Conservation (phyloP, 2,888 invertebrate genomes). For the Cryptocephalus moraei region DNA sequence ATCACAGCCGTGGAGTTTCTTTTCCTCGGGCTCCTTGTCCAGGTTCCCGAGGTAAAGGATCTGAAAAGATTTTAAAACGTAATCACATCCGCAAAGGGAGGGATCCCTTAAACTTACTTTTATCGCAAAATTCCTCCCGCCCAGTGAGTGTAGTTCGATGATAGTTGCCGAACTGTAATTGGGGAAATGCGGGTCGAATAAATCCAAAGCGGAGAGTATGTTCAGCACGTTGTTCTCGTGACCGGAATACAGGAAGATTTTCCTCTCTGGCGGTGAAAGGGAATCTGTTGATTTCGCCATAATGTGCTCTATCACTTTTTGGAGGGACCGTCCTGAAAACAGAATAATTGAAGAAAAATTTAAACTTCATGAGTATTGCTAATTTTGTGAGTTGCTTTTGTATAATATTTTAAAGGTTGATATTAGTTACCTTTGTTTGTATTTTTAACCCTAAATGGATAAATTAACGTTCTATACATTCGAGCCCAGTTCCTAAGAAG, state of each 20-base stretch:
- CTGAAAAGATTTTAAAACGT: neutral
- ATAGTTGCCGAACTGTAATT: conserved; percentile 31
- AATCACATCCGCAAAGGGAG: neutral
- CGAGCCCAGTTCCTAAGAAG: no score
- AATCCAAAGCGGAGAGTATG: conserved; percentile 39
- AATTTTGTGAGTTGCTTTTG: no score
- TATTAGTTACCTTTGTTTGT: no score
- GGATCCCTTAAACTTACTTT: conserved; percentile 22
- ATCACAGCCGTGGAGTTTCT: conserved; percentile 27
- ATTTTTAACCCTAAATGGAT: no score
- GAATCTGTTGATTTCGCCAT: conserved; percentile 17
- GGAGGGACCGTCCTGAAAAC: conserved; percentile 26
- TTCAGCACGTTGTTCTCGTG: conserved; percentile 49
- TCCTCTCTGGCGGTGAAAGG: conserved; percentile 21
- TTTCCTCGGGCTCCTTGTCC: conserved; percentile 20
- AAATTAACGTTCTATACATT: no score
- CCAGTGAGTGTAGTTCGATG: conserved; percentile 27
- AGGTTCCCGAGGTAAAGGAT: conserved; percentile 17
- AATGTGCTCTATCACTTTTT: conserved; percentile 27
- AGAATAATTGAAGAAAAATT: no score
- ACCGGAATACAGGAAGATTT: conserved; percentile 41
- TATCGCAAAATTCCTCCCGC: conserved; percentile 22
- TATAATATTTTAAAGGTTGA: no score
- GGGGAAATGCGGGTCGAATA: conserved; percentile 37
- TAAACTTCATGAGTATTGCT: no score